phyloP scores from a whole-genome alignment of 2,113 vertebrate species.

The Anseranas semipalmata region DNA sequence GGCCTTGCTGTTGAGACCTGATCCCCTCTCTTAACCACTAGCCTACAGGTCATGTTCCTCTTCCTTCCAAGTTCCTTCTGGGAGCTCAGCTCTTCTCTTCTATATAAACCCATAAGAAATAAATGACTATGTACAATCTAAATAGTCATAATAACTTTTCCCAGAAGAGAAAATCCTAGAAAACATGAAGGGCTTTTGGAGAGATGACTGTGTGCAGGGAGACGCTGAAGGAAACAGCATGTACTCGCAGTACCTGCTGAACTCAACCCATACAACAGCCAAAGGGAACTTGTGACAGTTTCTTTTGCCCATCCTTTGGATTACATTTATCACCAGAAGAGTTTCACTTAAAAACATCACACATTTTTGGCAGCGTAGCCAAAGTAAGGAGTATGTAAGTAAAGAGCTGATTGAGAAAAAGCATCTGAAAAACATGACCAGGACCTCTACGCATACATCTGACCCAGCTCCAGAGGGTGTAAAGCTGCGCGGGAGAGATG shows the following conservation, averaged over 20 bases:
- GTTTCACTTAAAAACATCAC: background rate
- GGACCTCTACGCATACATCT: background rate
- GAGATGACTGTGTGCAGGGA: background rate
- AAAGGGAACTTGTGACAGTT: background rate
- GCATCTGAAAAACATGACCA: background rate
- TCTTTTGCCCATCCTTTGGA: background rate
- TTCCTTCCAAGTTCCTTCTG: background rate
- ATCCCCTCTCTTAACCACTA: background rate
- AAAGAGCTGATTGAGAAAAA: background rate
- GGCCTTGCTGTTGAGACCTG: background rate
- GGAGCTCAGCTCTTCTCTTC: background rate
- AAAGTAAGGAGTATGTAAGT: background rate
- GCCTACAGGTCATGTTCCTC: background rate
- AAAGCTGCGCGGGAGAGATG: background rate
- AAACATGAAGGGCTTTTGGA: background rate
- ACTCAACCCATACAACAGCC: background rate
- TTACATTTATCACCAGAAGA: background rate
- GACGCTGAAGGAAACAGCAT: background rate
- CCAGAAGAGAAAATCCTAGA: background rate
- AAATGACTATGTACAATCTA: rapidly evolving
- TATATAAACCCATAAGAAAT: background rate
- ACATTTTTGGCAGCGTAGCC: background rate
- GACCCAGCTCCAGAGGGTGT: background rate
- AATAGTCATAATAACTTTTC: background rate
- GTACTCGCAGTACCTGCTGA: background rate